These are phyloP conservation scores for Ennomos fuscantarius DNA, from an alignment of 2,888 invertebrate genomes.

Conservation along the genomic window DNA sequence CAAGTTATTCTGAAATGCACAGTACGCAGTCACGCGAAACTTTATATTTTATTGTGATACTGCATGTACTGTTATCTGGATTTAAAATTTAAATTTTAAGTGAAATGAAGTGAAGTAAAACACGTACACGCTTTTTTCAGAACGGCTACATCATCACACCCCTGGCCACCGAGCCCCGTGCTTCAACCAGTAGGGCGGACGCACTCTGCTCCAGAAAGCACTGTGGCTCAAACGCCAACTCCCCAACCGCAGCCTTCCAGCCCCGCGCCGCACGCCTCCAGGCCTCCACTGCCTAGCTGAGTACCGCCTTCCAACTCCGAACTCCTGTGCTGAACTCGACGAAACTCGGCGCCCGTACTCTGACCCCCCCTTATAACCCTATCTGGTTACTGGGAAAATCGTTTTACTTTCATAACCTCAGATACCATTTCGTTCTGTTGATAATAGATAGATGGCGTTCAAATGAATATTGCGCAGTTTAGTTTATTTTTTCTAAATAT, in stretches of 20 bases:
- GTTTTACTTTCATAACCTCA: slow-evolving; percentile 56
- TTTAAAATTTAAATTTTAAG: too few relatives aligned
- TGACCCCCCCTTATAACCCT: slow-evolving; percentile 68
- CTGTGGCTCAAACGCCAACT: slow-evolving; percentile 74
- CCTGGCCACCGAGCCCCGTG: slow-evolving; percentile 93
- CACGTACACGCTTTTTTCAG: too few relatives aligned
- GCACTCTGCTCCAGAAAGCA: slow-evolving; percentile 89
- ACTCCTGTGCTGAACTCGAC: slow-evolving; percentile 85
- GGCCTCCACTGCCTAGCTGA: slow-evolving; percentile 83
- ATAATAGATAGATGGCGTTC: slow-evolving; percentile 22
- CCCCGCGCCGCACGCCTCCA: slow-evolving; percentile 67
- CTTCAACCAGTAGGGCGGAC: slow-evolving; percentile 90
- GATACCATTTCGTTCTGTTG: slow-evolving; percentile 2
- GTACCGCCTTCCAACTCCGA: slow-evolving; percentile 85
- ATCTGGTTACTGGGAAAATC: slow-evolving; percentile 70
- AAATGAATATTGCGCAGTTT: neutral
- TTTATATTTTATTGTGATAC: too few relatives aligned
- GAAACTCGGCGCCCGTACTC: slow-evolving; percentile 83
- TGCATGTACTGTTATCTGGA: too few relatives aligned
- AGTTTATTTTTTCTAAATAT: neutral
- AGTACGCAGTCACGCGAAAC: too few relatives aligned
- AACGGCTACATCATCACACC: slow-evolving; percentile 87
- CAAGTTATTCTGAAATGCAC: too few relatives aligned
- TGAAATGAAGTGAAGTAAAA: too few relatives aligned
- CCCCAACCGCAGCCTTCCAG: slow-evolving; percentile 77